Percentiles rank a stretch among this genome's conserved stretches.
Evolutionary conservation across 2,113 vertebrate species (phyloP).

Genomic region (Sinocyclocheilus anophthalmus): DNA sequence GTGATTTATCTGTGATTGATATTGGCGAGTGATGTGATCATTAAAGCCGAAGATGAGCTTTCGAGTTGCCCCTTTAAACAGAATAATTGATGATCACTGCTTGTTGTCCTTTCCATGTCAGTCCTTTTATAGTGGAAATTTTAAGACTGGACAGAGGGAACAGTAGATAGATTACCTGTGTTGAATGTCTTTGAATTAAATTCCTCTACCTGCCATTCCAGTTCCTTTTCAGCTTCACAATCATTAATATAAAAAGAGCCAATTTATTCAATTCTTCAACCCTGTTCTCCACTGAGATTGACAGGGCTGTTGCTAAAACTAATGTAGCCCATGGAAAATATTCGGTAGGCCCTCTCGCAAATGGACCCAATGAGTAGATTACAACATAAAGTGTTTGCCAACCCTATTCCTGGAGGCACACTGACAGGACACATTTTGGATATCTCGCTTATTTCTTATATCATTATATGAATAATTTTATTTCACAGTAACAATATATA

Average conservation of each 20-base stretch:
- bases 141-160: neutral
- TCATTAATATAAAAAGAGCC: neutral
- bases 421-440: neutral
- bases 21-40: neutral
- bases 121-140: neutral
- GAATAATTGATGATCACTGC: constrained; percentile 11
- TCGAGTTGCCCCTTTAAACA: neutral
- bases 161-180: neutral
- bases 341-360: neutral
- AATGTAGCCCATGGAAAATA: neutral
- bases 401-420: too few species aligned
- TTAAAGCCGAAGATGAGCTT: constrained; percentile 22
- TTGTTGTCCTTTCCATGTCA: neutral
- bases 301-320: neutral
- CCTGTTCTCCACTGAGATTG: neutral
- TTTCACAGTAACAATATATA: too few species aligned
- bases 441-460: neutral
- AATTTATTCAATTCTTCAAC: neutral
- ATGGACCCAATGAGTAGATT: neutral
- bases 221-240: neutral
- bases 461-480: too few species aligned
- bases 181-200: neutral
- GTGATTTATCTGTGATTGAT: constrained; percentile 24
- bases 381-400: neutral
- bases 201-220: neutral